Percentiles rank a stretch among this genome's conserved stretches.
phyloP scores from a whole-genome alignment of 2,113 vertebrate genomes.

The Eolophus roseicapilla region DNA sequence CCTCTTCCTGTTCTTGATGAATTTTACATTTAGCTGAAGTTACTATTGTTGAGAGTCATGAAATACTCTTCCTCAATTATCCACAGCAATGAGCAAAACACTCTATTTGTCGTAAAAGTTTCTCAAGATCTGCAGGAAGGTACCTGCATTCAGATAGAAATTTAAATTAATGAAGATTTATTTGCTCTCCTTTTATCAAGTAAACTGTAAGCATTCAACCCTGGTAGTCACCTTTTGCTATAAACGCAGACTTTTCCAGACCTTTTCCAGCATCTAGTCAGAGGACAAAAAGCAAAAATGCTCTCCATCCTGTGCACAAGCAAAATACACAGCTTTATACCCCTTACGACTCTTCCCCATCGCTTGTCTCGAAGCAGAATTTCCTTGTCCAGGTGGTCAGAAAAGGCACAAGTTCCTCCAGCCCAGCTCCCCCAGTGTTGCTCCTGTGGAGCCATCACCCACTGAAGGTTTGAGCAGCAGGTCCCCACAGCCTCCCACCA shows the following conservation, averaged over 20 bases:
- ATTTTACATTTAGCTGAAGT: background rate
- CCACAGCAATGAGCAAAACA: background rate
- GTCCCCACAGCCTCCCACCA: rapidly evolving
- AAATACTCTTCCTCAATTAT: background rate
- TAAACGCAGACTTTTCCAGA: background rate
- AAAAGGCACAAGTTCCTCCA: background rate
- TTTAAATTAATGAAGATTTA: background rate
- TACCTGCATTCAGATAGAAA: background rate
- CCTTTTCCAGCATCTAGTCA: background rate
- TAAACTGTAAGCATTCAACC: background rate
- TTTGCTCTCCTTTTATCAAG: background rate
- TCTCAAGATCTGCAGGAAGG: background rate
- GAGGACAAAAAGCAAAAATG: background rate
- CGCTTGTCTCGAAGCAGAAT: background rate
- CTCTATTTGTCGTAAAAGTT: background rate
- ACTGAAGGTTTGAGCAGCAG: background rate
- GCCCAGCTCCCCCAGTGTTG: background rate
- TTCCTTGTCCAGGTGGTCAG: background rate
- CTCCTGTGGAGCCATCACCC: no score
- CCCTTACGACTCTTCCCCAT: background rate
- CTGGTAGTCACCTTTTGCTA: background rate
- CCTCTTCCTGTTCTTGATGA: background rate
- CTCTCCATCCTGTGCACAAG: background rate
- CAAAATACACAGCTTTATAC: background rate
- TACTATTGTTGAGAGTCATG: background rate